Conservation (phyloP, 2,888 invertebrate species). For the Chouioia cunea region DNA sequence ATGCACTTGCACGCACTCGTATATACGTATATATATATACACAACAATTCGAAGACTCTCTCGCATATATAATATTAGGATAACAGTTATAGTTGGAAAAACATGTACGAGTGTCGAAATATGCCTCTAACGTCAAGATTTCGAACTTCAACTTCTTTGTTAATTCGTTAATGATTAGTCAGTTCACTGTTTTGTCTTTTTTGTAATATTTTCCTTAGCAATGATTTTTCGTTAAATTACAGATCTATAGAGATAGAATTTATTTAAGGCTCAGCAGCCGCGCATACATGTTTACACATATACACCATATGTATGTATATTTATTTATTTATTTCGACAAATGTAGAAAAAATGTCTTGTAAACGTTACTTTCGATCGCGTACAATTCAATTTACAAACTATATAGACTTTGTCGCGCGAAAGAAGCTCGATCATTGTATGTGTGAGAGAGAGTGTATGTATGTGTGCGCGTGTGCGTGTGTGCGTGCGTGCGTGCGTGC, state of each 20-base stretch:
- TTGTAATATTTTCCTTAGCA: background rate
- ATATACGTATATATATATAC: slow-evolving; percentile 37
- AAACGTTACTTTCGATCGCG: slow-evolving; percentile 38
- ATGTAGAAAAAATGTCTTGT: slow-evolving; percentile 36
- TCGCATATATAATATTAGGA: slow-evolving; percentile 19
- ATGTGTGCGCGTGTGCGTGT: too few species aligned
- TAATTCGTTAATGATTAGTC: slow-evolving; percentile 41
- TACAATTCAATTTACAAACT: slow-evolving; percentile 32
- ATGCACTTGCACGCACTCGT: slow-evolving; percentile 35
- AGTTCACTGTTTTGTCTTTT: slow-evolving; percentile 36
- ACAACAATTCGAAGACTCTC: slow-evolving; percentile 48
- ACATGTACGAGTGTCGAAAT: slow-evolving; percentile 26
- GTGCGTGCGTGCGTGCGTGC: too few species aligned
- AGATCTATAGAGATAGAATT: slow-evolving; percentile 3
- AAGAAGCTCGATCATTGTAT: slow-evolving; percentile 38
- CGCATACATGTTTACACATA: slow-evolving; percentile 18
- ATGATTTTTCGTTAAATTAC: slow-evolving; percentile 27
- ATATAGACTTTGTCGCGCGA: slow-evolving; percentile 24
- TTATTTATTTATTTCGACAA: slow-evolving; percentile 12
- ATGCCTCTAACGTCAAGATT: slow-evolving; percentile 35
- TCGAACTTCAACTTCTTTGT: slow-evolving; percentile 33
- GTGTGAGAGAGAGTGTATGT: too few species aligned
- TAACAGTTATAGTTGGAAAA: slow-evolving; percentile 38
- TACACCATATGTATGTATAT: slow-evolving; percentile 18
- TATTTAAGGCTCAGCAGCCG: slow-evolving; percentile 35